These are phyloP conservation scores for Orchesellides sinensis DNA, from an alignment of 2,888 invertebrate species.

Conservation along the genomic window DNA sequence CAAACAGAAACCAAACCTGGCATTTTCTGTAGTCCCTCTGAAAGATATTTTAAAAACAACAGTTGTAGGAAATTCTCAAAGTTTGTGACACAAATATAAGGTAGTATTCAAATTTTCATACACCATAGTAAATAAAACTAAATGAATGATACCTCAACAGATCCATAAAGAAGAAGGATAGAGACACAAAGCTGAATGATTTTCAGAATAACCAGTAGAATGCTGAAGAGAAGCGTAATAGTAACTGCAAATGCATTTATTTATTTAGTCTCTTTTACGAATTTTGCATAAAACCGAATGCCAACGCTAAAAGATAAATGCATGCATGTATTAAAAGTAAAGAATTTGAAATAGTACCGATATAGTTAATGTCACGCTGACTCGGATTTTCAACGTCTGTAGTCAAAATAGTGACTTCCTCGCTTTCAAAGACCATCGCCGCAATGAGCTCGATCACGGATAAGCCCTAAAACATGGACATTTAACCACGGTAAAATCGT, in stretches of 20 bases:
- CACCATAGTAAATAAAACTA: too few species aligned
- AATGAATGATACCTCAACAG: conserved; percentile 60
- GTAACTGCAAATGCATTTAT: conserved; percentile 55
- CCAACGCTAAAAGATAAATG: not conserved
- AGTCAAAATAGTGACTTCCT: conserved; percentile 56
- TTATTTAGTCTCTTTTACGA: too few species aligned
- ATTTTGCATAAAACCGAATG: too few species aligned
- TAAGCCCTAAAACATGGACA: conserved; percentile 25
- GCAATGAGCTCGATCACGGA: conserved; percentile 56
- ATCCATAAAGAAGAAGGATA: conserved; percentile 52
- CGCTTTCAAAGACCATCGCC: conserved; percentile 65
- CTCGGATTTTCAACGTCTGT: conserved; percentile 42
- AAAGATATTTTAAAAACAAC: conserved; percentile 15
- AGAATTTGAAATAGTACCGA: conserved; percentile 41
- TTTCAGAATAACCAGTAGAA: conserved; percentile 53
- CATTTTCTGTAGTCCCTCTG: conserved; percentile 62
- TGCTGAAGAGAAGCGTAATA: conserved; percentile 62
- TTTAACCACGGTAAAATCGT: not conserved
- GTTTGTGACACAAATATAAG: too few species aligned
- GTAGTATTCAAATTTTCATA: too few species aligned
- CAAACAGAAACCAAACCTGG: conserved; percentile 58
- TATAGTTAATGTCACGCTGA: conserved; percentile 57
- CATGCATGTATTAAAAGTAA: not conserved
- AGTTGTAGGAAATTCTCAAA: too few species aligned
- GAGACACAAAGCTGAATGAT: conserved; percentile 57